phyloP scores from a whole-genome alignment of 2,797 vertebrate species.

The Pseudopleuronectes americanus region DNA sequence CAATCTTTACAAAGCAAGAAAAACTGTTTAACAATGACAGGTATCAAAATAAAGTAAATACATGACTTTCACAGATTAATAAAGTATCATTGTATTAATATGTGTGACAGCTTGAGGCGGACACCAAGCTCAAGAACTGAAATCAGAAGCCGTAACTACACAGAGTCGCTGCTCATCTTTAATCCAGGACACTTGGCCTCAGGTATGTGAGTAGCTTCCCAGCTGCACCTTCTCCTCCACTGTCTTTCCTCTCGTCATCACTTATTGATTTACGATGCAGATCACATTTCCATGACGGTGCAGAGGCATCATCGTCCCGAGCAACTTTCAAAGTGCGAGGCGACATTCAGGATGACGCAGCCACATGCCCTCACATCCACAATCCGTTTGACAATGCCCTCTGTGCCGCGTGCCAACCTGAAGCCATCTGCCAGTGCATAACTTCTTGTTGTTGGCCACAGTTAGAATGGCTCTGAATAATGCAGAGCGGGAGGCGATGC shows the following conservation, averaged over 20 bases:
- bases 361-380: conserved; percentile 9
- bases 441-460: conserved; percentile 26
- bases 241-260: conserved; percentile 42
- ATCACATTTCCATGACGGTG: conserved; percentile 48
- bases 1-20: not conserved
- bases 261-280: conserved; percentile 67
- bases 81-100: not conserved
- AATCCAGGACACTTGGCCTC: conserved; percentile 49
- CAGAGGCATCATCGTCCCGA: conserved; percentile 28
- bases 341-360: conserved; percentile 31
- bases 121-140: conserved; percentile 19
- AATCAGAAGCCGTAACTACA: conserved; percentile 47
- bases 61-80: not conserved
- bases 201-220: conserved; percentile 46
- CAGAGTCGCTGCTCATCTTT: conserved; percentile 43
- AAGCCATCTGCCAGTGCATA: conserved; percentile 45
- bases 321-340: conserved; percentile 24
- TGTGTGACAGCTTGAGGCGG: conserved; percentile 5
- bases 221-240: conserved; percentile 9
- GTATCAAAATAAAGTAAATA: conserved; percentile 17
- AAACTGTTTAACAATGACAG: not conserved
- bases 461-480: conserved; percentile 34
- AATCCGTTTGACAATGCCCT: conserved; percentile 36
- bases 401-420: conserved; percentile 32
- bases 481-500: conserved; percentile 29